Base-by-base conservation (phyloP, 2,797 vertebrate species). In the Tokudaia tokunoshimensis region DNA sequence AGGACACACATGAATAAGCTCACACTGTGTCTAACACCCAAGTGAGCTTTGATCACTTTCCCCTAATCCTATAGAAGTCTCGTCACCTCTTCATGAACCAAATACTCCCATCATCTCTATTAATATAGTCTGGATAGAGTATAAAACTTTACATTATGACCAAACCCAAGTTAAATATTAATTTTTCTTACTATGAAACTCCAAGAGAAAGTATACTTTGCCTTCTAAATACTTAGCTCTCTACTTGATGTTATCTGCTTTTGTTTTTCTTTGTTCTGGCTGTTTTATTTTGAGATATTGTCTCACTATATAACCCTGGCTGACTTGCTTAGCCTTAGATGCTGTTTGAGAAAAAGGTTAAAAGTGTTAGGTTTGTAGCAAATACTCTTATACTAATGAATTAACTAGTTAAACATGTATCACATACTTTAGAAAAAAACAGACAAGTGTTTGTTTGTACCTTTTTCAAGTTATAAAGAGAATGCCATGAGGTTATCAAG, bases 391-490 rank as follows among this genome's bases (percentile, higher is more conserved):
- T 50, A 2, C 67, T 90, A 20, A 52, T 4, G 63, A 29, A 70
- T 52, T 70, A 24, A 63, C 76, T 92, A 67, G 24, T 29, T 83
- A 83, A 85, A 55, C 2, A 15, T 50, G 10, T 70, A 34, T 76
- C 22, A 34, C 3, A 80, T 31, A 41, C 26, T 81, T 92, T n/a
- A n/a, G n/a, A n/a, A n/a, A 99, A 85, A n/a, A 50, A 22, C 31
- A 70, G 70, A 41, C 7, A 47, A 61, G n/a, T 75, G 86, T 91
- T 4, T 65, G 3, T 80, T 11, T 95, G 9, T 75, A 17, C 5
- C 99, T 96, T 92, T 82, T 89, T 44, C 74, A 47, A 99, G 99
- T 87, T 99, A 99, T 96, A 99, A 99, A 96, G 98, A 99, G 88
- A 99, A 98, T 14, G 98, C 96, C 57, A 92, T 98, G 98, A 89